A percentile compares a stretch with the other conserved stretches of the same genome.
phyloP scores from a whole-genome alignment of 2,797 vertebrate genomes.

The Rhadinocentrus ornatus region DNA sequence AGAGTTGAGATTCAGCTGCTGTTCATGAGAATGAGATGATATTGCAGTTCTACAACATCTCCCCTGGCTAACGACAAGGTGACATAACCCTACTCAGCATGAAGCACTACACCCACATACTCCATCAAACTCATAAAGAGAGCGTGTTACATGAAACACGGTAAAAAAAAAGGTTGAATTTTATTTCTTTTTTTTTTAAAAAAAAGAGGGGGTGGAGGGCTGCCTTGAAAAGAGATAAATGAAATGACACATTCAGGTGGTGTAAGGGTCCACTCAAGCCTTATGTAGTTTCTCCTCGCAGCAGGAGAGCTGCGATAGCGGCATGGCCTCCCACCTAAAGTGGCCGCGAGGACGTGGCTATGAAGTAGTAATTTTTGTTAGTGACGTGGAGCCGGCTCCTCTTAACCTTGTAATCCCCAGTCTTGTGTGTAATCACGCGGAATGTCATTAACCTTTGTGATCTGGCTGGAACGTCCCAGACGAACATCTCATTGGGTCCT shows the following conservation, averaged over 20 bases:
- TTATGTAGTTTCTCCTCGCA: constrained; percentile 7
- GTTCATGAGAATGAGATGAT: constrained; percentile 45
- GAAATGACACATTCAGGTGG: constrained; percentile 32
- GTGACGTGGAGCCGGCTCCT: constrained; percentile 46
- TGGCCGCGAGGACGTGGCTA: constrained; percentile 48
- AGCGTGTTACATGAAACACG: constrained; percentile 37
- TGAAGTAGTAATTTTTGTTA: constrained; percentile 71
- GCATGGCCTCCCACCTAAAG: constrained; percentile 52
- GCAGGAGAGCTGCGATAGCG: constrained; percentile 51
- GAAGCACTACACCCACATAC: constrained; percentile 68
- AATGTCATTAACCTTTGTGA: constrained; percentile 78
- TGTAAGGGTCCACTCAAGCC: constrained; percentile 15
- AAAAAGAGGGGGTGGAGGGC: background rate
- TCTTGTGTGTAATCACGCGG: constrained; percentile 71
- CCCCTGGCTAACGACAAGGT: constrained; percentile 46
- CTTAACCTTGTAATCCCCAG: constrained; percentile 58
- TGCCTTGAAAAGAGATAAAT: constrained; percentile 43
- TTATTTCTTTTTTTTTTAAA: constrained; percentile 21
- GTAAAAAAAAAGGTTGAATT: constrained; percentile 32
- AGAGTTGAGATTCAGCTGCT: constrained; percentile 16
- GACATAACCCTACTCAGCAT: constrained; percentile 70
- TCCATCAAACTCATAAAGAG: constrained; percentile 51
- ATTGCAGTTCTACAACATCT: constrained; percentile 48
- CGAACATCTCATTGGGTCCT: constrained; percentile 50
- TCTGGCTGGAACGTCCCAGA: constrained; percentile 39